Evolutionary conservation across 2,113 vertebrate species (phyloP).

Genomic region (Macquaria ambigua): DNA sequence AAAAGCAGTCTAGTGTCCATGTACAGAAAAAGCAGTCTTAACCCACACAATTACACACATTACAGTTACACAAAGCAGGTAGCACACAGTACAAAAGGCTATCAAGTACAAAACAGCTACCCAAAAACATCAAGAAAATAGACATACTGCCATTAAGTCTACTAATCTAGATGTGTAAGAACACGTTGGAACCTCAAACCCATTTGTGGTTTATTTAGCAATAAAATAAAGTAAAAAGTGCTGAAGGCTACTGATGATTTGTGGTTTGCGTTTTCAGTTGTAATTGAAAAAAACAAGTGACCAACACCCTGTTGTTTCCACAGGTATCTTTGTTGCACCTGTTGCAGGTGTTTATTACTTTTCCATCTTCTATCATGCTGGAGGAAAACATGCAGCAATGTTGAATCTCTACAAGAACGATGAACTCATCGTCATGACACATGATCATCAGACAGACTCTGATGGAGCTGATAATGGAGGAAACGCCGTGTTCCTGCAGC

Average conservation of each 20-base stretch:
- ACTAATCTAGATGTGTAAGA: too few species aligned
- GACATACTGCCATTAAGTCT: too few species aligned
- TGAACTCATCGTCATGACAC: rapidly evolving
- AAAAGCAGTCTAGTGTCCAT: too few species aligned
- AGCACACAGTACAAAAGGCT: too few species aligned
- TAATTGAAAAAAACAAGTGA: too few species aligned
- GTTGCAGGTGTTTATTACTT: slow-evolving; percentile 36
- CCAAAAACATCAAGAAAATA: too few species aligned
- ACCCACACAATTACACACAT: rapidly evolving
- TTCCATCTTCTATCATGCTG: neutral
- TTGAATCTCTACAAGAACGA: neutral
- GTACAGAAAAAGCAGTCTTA: rapidly evolving
- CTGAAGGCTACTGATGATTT: too few species aligned
- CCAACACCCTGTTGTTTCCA: neutral
- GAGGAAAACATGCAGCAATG: rapidly evolving
- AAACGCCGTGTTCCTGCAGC: slow-evolving; percentile 15
- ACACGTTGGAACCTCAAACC: too few species aligned
- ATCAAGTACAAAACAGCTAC: rapidly evolving
- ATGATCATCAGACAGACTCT: rapidly evolving
- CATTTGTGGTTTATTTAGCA: too few species aligned
- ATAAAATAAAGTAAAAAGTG: too few species aligned
- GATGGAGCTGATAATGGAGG: slow-evolving; percentile 30
- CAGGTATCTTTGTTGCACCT: slow-evolving; percentile 27
- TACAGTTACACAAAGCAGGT: too few species aligned
- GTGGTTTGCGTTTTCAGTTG: too few species aligned